Base-by-base conservation (phyloP, 1,140 invertebrate species). In the Dendroctonus ponderosae region DNA sequence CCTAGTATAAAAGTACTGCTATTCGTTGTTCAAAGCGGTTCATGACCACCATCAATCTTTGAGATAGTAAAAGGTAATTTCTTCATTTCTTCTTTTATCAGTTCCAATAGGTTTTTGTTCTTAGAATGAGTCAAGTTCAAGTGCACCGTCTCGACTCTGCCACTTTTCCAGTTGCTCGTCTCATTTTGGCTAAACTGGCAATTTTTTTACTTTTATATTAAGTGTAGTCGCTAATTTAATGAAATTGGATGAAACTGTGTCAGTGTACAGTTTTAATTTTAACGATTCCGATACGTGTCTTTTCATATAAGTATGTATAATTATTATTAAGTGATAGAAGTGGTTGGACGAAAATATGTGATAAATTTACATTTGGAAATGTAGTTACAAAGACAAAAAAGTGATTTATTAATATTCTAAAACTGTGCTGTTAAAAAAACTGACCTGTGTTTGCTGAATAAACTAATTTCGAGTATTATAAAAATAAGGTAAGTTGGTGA, bases 21-120 rank as follows among this genome's bases (percentile, higher is more conserved):
- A 63, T n/a, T 46, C 12, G 6, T 11, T 9, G n/a, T n/a, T 41
- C 26, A 54, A 26, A 14, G 38, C 14, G 7, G 40, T 51, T 41
- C 60, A 52, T 62, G 50, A 52, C 39, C 49, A 51, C 6, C 49
- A n/a, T 62, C 60, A 51, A 51, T 52, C 53, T 39, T 7, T 41
- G 53, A 61, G 69, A 58, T 49, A 67, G 65, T 61, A 58, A 70
- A 42, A 53, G 50, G 14, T 37, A 63, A 41, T 54, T 63, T 68
- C 61, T 68, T 58, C 60, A 63, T 49, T 63, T 8, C 38, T 42
- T 26, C 42, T 58, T n/a, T 50, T 42, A 40, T 54, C 44, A n/a
- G 62, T 60, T 51, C 38, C 40, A 42, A 44, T 52, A 40, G 11
- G 39, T 8, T 51, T 58, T 42, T 64, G 44, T 14, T 42, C 11